Evolutionary conservation across 1,140 invertebrate species (phyloP).

Genomic region (Linepithema humile): DNA sequence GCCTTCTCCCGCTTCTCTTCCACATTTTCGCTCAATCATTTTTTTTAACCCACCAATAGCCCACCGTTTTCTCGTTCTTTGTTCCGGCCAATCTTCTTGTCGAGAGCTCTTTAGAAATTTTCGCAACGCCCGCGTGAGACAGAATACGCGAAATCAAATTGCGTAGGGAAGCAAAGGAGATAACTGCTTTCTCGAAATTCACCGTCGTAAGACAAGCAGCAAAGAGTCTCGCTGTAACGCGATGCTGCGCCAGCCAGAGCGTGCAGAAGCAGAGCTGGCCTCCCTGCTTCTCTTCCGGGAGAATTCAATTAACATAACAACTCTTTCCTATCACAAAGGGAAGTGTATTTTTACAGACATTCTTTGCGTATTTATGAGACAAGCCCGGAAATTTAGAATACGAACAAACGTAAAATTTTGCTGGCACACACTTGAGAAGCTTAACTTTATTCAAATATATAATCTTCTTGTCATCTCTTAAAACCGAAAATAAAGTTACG

Average conservation of each 20-base stretch:
- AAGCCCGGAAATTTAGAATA: not conserved
- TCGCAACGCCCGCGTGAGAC: slow-evolving; percentile 21
- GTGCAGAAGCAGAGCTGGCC: not conserved
- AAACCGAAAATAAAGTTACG: not conserved
- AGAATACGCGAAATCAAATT: slow-evolving; percentile 48
- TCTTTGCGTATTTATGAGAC: not conserved
- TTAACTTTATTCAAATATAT: not conserved
- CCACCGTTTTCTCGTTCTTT: slow-evolving; percentile 38
- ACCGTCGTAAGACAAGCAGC: not conserved
- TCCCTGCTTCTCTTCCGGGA: not conserved
- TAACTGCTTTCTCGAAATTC: slow-evolving; percentile 46
- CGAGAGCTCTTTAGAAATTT: slow-evolving; percentile 61
- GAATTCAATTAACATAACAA: slow-evolving; percentile 55
- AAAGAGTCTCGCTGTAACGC: slow-evolving; percentile 1
- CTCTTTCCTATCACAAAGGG: slow-evolving; percentile 44
- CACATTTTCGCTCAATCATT: not conserved
- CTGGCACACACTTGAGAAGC: not conserved
- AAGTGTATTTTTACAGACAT: slow-evolving; percentile 23
- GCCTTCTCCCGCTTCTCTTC: slow-evolving; percentile 11
- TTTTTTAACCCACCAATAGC: slow-evolving; percentile 35
- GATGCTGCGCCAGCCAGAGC: not conserved
- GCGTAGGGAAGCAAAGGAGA: slow-evolving; percentile 24
- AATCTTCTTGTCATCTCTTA: not conserved
- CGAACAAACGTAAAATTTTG: not conserved
- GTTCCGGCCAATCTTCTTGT: slow-evolving; percentile 29